phyloP scores from a whole-genome alignment of 2,797 vertebrate species.

The Peromyscus eremicus region DNA sequence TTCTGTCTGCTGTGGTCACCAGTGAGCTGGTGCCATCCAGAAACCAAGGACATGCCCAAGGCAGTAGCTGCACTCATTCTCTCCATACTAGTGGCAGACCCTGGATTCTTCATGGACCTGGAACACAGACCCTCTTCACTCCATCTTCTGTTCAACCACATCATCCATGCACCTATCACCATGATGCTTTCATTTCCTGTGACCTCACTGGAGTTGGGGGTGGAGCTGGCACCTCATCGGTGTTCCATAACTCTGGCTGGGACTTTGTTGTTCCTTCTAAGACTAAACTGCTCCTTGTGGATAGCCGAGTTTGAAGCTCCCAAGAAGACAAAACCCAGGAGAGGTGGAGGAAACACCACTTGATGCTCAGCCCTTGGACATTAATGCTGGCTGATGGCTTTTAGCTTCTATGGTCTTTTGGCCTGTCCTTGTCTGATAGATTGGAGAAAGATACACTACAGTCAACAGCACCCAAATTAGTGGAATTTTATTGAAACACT shows the following conservation, averaged over 20 bases:
- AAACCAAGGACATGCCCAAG: background rate
- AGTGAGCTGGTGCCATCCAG: background rate
- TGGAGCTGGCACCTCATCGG: too few relatives aligned
- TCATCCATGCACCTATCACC: background rate
- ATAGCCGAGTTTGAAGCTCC: background rate
- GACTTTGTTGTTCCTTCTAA: background rate
- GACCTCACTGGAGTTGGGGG: background rate
- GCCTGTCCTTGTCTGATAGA: background rate
- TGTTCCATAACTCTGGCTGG: background rate
- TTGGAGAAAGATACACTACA: background rate
- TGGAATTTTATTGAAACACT: background rate
- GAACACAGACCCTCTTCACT: background rate
- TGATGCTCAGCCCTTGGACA: background rate
- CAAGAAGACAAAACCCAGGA: background rate
- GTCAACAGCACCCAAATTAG: background rate
- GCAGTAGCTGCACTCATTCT: background rate
- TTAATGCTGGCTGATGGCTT: background rate
- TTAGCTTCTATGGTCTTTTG: background rate
- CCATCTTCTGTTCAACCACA: background rate
- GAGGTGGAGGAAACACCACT: background rate
- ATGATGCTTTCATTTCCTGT: background rate
- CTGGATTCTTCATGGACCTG: background rate
- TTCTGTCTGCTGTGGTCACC: background rate
- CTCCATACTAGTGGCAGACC: background rate
- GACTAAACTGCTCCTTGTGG: background rate